These are phyloP conservation scores for Tetramorium bicarinatum DNA, from an alignment of 2,888 invertebrate genomes.

Conservation along the genomic window DNA sequence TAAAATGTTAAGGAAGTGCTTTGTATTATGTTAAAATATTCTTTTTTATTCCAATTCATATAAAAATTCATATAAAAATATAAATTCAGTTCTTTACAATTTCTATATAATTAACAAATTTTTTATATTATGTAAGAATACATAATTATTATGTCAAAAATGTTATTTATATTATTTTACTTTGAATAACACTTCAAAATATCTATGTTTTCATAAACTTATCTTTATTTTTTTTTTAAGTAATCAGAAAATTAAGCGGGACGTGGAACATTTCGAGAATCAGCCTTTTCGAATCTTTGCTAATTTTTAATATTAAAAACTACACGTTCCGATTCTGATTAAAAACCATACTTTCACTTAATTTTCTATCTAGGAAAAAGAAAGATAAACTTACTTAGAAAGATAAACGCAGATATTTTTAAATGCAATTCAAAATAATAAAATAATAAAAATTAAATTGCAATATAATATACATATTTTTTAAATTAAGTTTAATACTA, in stretches of 20 bases:
- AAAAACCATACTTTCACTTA: background rate
- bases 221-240: background rate
- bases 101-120: background rate
- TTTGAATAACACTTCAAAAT: background rate
- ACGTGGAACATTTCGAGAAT: background rate
- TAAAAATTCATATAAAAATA: background rate
- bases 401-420: background rate
- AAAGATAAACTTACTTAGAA: background rate
- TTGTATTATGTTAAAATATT: background rate
- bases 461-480: no score
- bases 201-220: background rate
- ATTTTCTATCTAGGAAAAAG: background rate
- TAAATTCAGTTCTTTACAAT: background rate
- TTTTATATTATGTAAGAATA: background rate
- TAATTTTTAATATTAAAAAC: background rate
- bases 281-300: background rate
- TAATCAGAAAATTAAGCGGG: background rate
- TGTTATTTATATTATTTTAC: background rate
- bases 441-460: background rate
- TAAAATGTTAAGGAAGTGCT: background rate
- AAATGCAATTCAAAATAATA: background rate
- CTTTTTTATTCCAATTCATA: background rate
- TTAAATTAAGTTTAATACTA: background rate
- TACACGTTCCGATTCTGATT: background rate
- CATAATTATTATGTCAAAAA: background rate